phyloP scores from a whole-genome alignment of 2,113 vertebrate genomes.

The Elanoides forficatus region DNA sequence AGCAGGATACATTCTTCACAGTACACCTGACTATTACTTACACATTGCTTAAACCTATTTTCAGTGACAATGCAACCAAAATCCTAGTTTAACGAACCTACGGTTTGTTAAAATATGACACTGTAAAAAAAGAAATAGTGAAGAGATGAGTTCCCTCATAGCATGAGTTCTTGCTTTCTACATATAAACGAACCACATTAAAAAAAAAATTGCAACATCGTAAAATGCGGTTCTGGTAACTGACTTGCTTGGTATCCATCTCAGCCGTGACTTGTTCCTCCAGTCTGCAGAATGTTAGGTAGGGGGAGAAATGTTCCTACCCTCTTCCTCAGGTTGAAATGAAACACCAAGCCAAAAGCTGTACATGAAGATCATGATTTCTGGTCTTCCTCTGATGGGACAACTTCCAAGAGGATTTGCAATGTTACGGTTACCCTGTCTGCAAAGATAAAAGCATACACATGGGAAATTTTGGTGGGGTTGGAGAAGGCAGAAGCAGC shows the following conservation, averaged over 20 bases:
- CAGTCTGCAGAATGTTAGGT: background rate
- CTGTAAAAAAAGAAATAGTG: background rate
- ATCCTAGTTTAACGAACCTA: background rate
- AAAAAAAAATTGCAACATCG: background rate
- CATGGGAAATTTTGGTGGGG: background rate
- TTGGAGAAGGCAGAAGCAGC: background rate
- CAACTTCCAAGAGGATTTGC: slow-evolving; percentile 90
- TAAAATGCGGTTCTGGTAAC: background rate
- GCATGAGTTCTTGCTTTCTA: background rate
- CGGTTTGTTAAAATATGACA: background rate
- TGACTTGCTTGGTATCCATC: background rate
- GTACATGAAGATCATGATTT: slow-evolving; percentile 53
- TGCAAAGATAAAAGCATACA: slow-evolving; percentile 68
- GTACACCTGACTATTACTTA: background rate
- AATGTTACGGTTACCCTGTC: slow-evolving; percentile 78
- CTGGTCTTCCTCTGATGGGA: slow-evolving; percentile 79
- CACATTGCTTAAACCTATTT: background rate
- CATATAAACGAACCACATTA: background rate
- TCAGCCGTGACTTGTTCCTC: background rate
- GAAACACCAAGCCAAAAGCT: background rate
- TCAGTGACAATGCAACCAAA: slow-evolving; percentile 19
- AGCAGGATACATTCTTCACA: slow-evolving; percentile 22
- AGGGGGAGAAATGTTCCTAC: background rate
- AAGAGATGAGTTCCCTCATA: background rate
- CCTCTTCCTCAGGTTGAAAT: background rate